Conservation (phyloP, 2,113 vertebrate genomes). For the Willisornis vidua region DNA sequence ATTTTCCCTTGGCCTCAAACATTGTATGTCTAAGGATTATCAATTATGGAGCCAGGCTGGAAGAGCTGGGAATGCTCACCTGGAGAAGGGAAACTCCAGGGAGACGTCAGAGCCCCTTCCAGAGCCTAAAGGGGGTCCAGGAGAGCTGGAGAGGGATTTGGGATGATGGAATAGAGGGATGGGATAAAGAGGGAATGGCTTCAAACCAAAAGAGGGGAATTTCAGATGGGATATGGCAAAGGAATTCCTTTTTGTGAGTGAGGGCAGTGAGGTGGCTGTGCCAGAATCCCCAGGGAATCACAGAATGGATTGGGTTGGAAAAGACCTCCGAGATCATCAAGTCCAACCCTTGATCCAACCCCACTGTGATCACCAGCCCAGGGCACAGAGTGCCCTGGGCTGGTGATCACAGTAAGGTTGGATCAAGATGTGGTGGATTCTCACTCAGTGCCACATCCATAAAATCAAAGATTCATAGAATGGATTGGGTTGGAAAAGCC, state of each 20-base stretch:
- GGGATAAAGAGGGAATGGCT: background rate
- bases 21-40: background rate
- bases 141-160: background rate
- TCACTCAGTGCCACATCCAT: no score
- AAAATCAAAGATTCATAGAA: no score
- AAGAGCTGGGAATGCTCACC: accelerated
- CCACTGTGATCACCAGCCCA: no score
- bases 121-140: background rate
- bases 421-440: no score
- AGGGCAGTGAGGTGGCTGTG: background rate
- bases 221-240: accelerated
- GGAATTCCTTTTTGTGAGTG: background rate
- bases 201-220: accelerated
- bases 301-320: no score
- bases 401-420: no score
- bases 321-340: no score
- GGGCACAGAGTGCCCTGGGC: no score
- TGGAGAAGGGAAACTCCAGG: background rate
- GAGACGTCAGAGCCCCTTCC: background rate
- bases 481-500: no score
- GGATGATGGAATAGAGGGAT: background rate
- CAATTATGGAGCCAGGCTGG: no score
- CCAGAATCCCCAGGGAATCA: background rate
- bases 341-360: no score
- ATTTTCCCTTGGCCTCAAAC: background rate